Evolutionary conservation across 2,797 vertebrate genomes (phyloP).

Genomic region (Spondyliosoma cantharus): DNA sequence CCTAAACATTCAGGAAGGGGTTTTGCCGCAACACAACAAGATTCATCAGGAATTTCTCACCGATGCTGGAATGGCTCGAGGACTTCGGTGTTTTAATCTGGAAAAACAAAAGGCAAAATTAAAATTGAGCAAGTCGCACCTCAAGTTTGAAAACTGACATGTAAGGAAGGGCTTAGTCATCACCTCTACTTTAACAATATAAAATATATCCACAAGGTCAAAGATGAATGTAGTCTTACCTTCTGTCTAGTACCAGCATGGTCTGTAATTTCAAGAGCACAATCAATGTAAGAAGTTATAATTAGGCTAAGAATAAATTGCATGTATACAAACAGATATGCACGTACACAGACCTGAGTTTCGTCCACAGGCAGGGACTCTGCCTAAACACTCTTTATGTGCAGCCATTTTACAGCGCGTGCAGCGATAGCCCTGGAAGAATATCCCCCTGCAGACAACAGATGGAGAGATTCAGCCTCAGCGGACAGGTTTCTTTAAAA

Average conservation of each 20-base stretch:
- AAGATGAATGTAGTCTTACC: constrained; percentile 63
- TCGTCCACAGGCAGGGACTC: constrained; percentile 87
- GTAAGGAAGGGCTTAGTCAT: background rate
- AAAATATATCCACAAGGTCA: background rate
- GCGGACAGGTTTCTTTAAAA: background rate
- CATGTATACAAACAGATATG: background rate
- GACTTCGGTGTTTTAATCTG: constrained; percentile 76
- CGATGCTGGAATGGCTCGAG: constrained; percentile 54
- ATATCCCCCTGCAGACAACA: constrained; percentile 86
- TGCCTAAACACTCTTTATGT: constrained; percentile 95
- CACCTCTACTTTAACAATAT: background rate
- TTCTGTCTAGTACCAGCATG: constrained; percentile 71
- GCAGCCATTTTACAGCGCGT: constrained; percentile 89
- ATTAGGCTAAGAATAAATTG: background rate
- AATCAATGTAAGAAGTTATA: background rate
- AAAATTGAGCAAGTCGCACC: background rate
- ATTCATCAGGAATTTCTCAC: constrained; percentile 63
- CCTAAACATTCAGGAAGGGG: too few relatives aligned
- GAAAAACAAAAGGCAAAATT: constrained; percentile 28
- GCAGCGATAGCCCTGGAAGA: constrained; percentile 95
- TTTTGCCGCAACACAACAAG: background rate
- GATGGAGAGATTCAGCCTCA: constrained; percentile 15
- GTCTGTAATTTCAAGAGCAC: constrained; percentile 72
- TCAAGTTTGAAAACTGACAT: background rate
- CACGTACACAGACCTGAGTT: constrained; percentile 80